phyloP scores from a whole-genome alignment of 2,113 vertebrate genomes.

The Ardeotis arabs region DNA sequence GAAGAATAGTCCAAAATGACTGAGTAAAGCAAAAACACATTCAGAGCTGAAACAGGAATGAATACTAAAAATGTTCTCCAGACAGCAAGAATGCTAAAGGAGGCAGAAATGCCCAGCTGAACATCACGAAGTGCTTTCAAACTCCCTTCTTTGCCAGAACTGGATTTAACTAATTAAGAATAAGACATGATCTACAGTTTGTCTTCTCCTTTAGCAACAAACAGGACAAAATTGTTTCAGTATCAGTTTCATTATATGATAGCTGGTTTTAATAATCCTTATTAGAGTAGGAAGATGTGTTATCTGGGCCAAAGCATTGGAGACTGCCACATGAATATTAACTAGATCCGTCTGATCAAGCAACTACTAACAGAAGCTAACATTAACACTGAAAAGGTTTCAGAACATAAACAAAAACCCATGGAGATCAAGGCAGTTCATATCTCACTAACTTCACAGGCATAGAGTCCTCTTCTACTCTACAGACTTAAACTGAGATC shows the following conservation, averaged over 20 bases:
- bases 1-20: neutral
- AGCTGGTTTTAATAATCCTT: neutral
- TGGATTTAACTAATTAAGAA: neutral
- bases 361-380: neutral
- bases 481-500: neutral
- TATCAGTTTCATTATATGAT: neutral
- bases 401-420: conserved; percentile 2
- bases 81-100: neutral
- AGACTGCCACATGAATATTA: neutral
- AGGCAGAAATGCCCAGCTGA: neutral
- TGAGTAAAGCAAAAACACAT: neutral
- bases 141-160: neutral
- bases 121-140: neutral
- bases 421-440: neutral
- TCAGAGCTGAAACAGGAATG: neutral
- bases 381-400: conserved; percentile 26
- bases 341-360: neutral
- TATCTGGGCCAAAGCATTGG: conserved; percentile 1
- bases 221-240: neutral
- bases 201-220: neutral
- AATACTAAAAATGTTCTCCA: neutral
- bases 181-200: neutral
- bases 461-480: neutral
- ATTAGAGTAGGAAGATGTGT: neutral
- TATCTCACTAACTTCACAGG: neutral